Percentiles rank a stretch among this genome's conserved stretches.
These are phyloP conservation scores for Chaetops frenatus DNA, from an alignment of 2,113 vertebrate species.

Conservation along the genomic window DNA sequence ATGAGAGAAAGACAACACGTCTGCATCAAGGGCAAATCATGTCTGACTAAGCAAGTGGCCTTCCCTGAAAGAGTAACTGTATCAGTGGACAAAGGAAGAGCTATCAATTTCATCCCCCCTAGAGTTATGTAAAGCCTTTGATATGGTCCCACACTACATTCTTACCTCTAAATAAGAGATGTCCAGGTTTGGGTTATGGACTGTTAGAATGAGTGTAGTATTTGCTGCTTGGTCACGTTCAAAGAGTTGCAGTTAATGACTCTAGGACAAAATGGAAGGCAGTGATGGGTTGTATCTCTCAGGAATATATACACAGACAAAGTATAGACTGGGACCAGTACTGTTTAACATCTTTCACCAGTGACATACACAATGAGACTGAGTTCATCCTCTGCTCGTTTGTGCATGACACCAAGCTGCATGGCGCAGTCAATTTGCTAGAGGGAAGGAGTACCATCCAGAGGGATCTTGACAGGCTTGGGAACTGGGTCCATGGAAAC, in stretches of 20 bases:
- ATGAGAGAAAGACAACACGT: neutral
- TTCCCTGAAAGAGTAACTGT: neutral
- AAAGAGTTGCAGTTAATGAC: neutral
- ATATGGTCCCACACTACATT: neutral
- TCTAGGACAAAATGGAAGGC: neutral
- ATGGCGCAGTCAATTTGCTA: neutral
- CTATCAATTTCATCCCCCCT: neutral
- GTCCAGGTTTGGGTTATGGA: neutral
- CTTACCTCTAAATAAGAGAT: neutral
- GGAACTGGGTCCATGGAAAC: neutral
- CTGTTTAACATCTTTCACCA: neutral
- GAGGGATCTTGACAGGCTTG: neutral
- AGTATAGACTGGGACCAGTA: no score
- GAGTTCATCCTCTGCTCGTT: neutral
- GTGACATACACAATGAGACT: no score
- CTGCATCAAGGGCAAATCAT: neutral
- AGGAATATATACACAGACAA: neutral
- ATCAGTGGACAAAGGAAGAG: neutral
- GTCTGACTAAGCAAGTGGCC: neutral
- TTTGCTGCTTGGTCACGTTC: neutral
- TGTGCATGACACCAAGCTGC: neutral
- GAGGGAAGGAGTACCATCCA: neutral
- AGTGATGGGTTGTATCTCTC: neutral
- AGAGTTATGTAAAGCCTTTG: neutral
- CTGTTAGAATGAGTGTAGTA: neutral